A percentile compares a stretch with the other conserved stretches of the same genome.
Evolutionary conservation across 30 jellyfish, hydroid and myxozoan genomes (phyloP).

Genomic region (Cassiopea xamachana): DNA sequence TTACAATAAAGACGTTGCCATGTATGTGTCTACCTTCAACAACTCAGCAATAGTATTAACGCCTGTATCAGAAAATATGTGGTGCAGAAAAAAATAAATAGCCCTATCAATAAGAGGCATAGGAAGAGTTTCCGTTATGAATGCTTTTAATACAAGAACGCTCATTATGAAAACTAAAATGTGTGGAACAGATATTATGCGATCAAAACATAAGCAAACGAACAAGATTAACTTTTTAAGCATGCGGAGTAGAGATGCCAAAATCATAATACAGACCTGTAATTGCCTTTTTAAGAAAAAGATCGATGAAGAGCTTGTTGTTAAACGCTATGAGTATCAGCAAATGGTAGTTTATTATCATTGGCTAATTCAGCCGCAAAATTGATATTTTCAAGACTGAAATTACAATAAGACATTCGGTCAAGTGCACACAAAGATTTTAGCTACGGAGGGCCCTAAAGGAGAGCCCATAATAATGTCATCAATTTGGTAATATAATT

Average conservation of each 20-base stretch:
- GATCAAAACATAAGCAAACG: neutral
- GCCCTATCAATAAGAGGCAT: neutral
- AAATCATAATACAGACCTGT: neutral
- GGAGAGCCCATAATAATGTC: neutral
- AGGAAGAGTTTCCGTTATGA: neutral
- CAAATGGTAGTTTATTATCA: neutral
- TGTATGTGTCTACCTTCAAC: too few relatives aligned
- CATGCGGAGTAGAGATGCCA: neutral
- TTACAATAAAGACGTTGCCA: too few relatives aligned
- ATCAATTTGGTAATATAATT: neutral
- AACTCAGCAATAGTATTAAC: too few relatives aligned
- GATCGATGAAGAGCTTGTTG: neutral
- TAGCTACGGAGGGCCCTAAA: neutral
- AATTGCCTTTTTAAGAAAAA: too few relatives aligned
- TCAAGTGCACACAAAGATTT: neutral
- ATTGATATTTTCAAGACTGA: neutral
- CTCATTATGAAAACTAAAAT: neutral
- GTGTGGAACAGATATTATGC: neutral
- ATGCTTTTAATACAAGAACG: neutral
- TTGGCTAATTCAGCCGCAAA: neutral
- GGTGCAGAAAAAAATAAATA: neutral
- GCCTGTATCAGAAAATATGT: neutral
- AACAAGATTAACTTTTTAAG: neutral
- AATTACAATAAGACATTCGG: neutral
- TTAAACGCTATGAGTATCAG: neutral